Evolutionary conservation across 2,113 vertebrate genomes (phyloP).

Genomic region (Canis aureus): DNA sequence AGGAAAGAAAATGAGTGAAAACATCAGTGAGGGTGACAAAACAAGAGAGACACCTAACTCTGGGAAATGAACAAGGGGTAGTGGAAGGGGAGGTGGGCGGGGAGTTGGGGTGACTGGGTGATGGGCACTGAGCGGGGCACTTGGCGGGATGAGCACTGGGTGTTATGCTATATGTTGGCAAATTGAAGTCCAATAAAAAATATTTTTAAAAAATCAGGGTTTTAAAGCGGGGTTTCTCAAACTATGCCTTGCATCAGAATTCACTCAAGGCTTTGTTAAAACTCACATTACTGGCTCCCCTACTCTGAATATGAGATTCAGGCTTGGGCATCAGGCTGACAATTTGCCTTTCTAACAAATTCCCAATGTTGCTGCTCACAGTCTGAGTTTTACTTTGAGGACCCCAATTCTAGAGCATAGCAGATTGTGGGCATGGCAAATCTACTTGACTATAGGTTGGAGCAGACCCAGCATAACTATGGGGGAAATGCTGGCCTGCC

Average conservation of each 20-base stretch:
- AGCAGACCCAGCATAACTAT: neutral
- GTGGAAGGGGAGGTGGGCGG: too few species aligned
- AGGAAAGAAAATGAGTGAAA: too few species aligned
- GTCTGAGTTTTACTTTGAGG: neutral
- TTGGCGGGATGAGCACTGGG: too few species aligned
- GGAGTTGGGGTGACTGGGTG: too few species aligned
- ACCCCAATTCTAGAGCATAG: neutral
- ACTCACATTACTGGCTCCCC: neutral
- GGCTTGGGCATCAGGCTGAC: neutral
- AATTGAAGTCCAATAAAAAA: too few species aligned
- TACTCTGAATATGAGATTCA: neutral
- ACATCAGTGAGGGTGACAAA: too few species aligned
- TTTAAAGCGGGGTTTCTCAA: neutral
- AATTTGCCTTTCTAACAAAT: neutral
- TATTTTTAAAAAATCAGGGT: neutral
- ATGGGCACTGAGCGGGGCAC: too few species aligned
- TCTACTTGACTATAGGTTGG: rapidly evolving
- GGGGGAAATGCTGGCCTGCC: neutral
- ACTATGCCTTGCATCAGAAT: neutral
- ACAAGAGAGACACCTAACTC: too few species aligned
- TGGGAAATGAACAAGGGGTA: too few species aligned
- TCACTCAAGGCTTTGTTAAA: neutral
- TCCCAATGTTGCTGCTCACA: neutral
- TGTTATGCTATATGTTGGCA: too few species aligned
- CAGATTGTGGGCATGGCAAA: neutral